phyloP scores from a whole-genome alignment of 2,888 invertebrate species.

The Synanthedon andrenaeformis region DNA sequence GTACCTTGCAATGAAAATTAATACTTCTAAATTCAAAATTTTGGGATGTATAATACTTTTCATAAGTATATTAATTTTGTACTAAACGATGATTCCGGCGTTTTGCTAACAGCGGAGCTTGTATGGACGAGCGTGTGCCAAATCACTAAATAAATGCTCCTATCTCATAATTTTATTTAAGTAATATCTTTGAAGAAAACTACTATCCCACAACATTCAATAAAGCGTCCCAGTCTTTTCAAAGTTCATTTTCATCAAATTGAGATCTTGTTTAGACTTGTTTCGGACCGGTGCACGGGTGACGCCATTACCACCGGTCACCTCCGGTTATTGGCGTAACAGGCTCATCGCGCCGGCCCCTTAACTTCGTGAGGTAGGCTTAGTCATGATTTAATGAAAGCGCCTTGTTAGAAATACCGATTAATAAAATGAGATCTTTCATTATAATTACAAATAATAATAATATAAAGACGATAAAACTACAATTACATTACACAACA shows the following conservation, averaged over 20 bases:
- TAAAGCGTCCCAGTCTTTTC: conserved; percentile 71
- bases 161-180: conserved; percentile 59
- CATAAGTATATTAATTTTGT: conserved; percentile 60
- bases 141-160: conserved; percentile 56
- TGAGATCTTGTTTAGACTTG: conserved; percentile 70
- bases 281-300: conserved; percentile 41
- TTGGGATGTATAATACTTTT: conserved; percentile 64
- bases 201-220: conserved; percentile 70
- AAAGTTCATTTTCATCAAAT: conserved; percentile 70
- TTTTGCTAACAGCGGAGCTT: conserved; percentile 35
- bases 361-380: conserved; percentile 69
- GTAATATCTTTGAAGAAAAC: conserved; percentile 65
- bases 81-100: conserved; percentile 52
- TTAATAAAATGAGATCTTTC: conserved; percentile 72
- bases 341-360: conserved; percentile 30
- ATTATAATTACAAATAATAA: conserved; percentile 69
- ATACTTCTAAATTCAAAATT: conserved; percentile 62
- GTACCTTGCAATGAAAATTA: conserved; percentile 50
- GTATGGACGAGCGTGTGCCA: conserved; percentile 31
- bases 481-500: conserved; percentile 68
- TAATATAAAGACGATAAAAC: conserved; percentile 67
- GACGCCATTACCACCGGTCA: conserved; percentile 10
- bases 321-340: conserved; percentile 11
- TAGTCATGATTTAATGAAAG: conserved; percentile 71
- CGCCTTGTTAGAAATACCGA: conserved; percentile 72